Base-by-base conservation (phyloP, 2,797 vertebrate species). In the Neoniphon sammara region DNA sequence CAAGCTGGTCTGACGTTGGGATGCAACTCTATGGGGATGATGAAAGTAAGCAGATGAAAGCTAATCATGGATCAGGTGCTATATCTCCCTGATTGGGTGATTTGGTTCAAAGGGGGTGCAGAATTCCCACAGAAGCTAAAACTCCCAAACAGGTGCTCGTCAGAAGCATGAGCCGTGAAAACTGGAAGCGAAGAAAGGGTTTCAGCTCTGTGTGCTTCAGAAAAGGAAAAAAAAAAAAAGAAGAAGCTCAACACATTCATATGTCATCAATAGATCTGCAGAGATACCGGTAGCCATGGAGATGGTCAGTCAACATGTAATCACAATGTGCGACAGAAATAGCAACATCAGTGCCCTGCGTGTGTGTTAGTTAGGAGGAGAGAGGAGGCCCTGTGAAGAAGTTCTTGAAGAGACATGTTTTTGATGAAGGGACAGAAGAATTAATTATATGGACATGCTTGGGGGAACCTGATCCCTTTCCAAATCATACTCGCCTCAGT, bases 251-350 rank as follows among this genome's bases (percentile, higher is more conserved):
- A 46, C 56, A 80, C 61, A 62, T 68, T 71, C 62, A 67, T 31
- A 53, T 71, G 84, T 74, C 73, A 68, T 83, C 82, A 67, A 64
- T 70, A 69, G 72, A 81, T 82, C 77, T 87, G 78, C 79, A 77
- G 70, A 82, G 87, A 89, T 83, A 42, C 68, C 78, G 57, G 87
- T 88, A 39, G 77, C 56, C 87, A 90, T 89, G 85, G 89, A 80
- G 82, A 90, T 63, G 73, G 83, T 65, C 60, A 62, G 73, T 78
- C 75, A 86, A 88, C 82, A 85, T 83, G 78, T 81, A 84, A 86
- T 86, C 73, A 90, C 80, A 81, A 80, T 66, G 81, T 25, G 8
- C 21, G 54, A 54, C 58, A 80, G 75, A 90, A 87, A 85, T 83
- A 89, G 80, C 56, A 77, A 21, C 64, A 55, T 8, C 7, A 5